phyloP scores from a whole-genome alignment of 2,888 invertebrate genomes.

The Acrocyrtus sp. region DNA sequence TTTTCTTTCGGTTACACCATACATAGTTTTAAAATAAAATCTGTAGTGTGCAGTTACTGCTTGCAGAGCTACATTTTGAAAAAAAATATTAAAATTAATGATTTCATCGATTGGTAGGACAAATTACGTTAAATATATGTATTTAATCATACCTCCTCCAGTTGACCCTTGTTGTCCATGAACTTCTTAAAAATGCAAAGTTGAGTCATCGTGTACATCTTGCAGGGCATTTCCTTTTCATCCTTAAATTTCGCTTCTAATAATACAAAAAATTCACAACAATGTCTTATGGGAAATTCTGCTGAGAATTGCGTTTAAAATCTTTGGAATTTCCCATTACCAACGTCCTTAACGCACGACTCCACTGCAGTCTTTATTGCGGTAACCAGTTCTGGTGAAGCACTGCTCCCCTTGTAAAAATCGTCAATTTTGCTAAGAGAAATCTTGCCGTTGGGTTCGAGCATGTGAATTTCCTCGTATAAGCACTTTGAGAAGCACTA shows the following conservation, averaged over 20 bases:
- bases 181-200: conserved; percentile 18
- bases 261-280: too few relatives aligned
- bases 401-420: not conserved
- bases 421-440: not conserved
- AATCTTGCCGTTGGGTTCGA: conserved; percentile 29
- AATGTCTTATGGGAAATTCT: too few relatives aligned
- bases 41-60: too few relatives aligned
- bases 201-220: conserved; percentile 28
- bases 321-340: too few relatives aligned
- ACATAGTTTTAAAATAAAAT: too few relatives aligned
- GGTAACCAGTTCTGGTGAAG: not conserved
- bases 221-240: conserved; percentile 34
- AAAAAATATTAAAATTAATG: too few relatives aligned
- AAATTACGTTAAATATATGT: too few relatives aligned
- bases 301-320: too few relatives aligned
- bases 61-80: too few relatives aligned
- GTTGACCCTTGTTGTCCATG: conserved; percentile 6
- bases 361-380: not conserved
- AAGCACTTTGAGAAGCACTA: conserved; percentile 41
- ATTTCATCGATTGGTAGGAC: too few relatives aligned
- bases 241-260: conserved; percentile 35
- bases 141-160: conserved; percentile 32
- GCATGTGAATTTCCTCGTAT: conserved; percentile 6
- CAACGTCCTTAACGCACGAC: not conserved
- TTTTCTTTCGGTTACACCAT: too few relatives aligned